Percentiles rank a stretch among this genome's conserved stretches.
Evolutionary conservation across 1,140 invertebrate genomes (phyloP).

Genomic region (Probaryconus sp.): DNA sequence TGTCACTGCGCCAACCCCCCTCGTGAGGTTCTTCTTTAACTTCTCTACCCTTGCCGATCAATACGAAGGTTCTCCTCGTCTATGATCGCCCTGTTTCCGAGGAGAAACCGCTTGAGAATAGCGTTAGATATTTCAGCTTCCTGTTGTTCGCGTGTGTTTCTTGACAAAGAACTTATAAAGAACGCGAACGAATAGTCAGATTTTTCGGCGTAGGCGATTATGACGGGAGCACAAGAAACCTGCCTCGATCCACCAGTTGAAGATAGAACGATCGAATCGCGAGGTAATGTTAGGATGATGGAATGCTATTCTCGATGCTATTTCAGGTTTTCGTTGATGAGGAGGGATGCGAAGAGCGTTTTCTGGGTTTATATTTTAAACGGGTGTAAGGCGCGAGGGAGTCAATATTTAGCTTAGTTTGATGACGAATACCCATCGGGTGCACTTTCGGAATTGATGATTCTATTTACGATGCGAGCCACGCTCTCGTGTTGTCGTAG

Average conservation of each 20-base stretch:
- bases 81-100: constrained; percentile 6
- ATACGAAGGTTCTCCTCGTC: constrained; percentile 13
- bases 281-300: not conserved
- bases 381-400: too few relatives aligned
- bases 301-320: not conserved
- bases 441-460: too few relatives aligned
- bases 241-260: not conserved
- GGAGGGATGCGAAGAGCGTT: too few relatives aligned
- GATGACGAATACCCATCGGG: too few relatives aligned
- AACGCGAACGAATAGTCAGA: too few relatives aligned
- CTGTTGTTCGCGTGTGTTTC: not conserved
- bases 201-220: constrained; percentile 3
- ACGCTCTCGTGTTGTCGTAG: too few relatives aligned
- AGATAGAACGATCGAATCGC: too few relatives aligned
- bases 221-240: not conserved
- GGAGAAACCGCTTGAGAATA: not conserved
- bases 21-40: constrained; percentile 8
- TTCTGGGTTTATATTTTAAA: too few relatives aligned
- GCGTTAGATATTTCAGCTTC: constrained; percentile 1
- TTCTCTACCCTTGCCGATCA: constrained; percentile 28
- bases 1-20: constrained; percentile 18
- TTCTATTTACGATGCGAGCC: too few relatives aligned
- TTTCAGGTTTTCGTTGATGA: not conserved
- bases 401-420: too few relatives aligned
- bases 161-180: too few relatives aligned